Percentiles rank a stretch among this genome's conserved stretches.
These are phyloP conservation scores for Sialia sialis DNA, from an alignment of 2,113 vertebrate species.

Conservation along the genomic window DNA sequence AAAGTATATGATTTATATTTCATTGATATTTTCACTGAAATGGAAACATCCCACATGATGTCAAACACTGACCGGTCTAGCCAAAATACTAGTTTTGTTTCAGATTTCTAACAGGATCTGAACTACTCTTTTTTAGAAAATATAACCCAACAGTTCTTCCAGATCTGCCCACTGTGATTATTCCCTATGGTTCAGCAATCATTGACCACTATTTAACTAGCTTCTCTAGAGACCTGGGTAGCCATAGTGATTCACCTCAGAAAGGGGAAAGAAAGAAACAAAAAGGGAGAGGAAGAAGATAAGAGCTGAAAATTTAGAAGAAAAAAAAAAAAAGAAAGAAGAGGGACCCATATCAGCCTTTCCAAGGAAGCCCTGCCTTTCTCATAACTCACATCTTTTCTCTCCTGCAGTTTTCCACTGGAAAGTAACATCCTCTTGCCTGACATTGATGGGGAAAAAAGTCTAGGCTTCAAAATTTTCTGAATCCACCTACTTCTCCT, in stretches of 20 bases:
- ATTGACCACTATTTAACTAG: neutral
- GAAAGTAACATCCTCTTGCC: neutral
- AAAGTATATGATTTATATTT: neutral
- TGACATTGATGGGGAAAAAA: accelerated
- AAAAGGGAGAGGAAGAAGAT: accelerated
- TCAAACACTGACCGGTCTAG: neutral
- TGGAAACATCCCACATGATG: neutral
- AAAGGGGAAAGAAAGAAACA: neutral
- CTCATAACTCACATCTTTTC: neutral
- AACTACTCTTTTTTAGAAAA: neutral
- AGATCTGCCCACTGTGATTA: neutral
- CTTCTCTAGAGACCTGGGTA: neutral
- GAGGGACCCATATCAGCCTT: neutral
- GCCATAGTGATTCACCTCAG: neutral
- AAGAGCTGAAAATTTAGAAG: neutral
- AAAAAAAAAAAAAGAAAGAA: neutral
- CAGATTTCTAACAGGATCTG: neutral
- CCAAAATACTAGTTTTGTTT: neutral
- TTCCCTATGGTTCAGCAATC: neutral
- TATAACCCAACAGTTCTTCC: neutral
- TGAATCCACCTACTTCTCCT: neutral
- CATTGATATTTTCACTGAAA: neutral
- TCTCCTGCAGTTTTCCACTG: neutral
- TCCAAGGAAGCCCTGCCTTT: neutral
- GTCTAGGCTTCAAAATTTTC: neutral